phyloP scores from a whole-genome alignment of 2,797 vertebrate genomes.

The Echeneis naucrates region DNA sequence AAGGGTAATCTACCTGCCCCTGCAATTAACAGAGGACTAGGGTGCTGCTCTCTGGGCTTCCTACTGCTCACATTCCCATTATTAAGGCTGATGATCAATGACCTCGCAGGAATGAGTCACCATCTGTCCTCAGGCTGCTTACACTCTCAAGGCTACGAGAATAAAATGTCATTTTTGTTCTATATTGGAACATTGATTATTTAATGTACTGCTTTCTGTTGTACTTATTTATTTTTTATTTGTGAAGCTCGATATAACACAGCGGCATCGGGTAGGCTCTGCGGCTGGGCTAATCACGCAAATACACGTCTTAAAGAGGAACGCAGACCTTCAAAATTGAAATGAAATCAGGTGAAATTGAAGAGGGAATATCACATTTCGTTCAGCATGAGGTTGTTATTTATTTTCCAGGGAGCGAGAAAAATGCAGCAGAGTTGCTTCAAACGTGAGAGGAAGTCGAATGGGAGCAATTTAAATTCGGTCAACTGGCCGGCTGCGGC shows the following conservation, averaged over 20 bases:
- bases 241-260: background rate
- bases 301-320: background rate
- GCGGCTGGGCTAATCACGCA: background rate
- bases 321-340: background rate
- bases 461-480: background rate
- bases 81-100: conserved; percentile 77
- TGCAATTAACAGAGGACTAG: conserved; percentile 80
- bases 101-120: conserved; percentile 68
- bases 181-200: background rate
- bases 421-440: background rate
- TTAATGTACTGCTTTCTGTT: background rate
- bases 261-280: background rate
- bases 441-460: background rate
- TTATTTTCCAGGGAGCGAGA: background rate
- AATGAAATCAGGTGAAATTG: background rate
- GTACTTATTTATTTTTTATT: background rate
- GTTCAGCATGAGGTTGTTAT: background rate
- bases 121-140: conserved; percentile 73
- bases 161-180: conserved; percentile 20
- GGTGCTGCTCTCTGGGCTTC: conserved; percentile 69
- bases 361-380: background rate
- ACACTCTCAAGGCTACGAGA: conserved; percentile 26
- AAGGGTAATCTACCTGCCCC: conserved; percentile 81
- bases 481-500: background rate
- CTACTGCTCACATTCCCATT: conserved; percentile 65